Percentiles rank a stretch among this genome's conserved stretches.
These are phyloP conservation scores for Osmerus eperlanus DNA, from an alignment of 2,113 vertebrate species.

Conservation along the genomic window DNA sequence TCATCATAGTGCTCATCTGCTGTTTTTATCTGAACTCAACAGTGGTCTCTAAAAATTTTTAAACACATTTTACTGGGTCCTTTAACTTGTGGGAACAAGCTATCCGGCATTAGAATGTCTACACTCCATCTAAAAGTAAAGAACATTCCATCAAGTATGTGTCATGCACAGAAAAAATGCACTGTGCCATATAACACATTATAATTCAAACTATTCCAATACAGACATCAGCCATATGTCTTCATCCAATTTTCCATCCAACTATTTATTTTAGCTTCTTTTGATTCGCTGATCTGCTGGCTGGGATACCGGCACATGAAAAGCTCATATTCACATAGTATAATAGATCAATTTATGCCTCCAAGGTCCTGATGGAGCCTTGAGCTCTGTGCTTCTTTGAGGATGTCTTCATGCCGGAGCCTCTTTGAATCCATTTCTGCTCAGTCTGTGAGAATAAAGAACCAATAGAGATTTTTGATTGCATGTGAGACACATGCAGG, in stretches of 20 bases:
- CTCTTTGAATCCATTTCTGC: conserved; percentile 50
- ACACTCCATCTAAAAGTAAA: too few species aligned
- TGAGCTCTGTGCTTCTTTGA: conserved; percentile 23
- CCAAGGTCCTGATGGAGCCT: conserved; percentile 43
- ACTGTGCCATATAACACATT: too few species aligned
- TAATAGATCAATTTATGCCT: conserved; percentile 54
- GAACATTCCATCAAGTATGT: too few species aligned
- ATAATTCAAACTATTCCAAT: too few species aligned
- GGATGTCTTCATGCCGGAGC: conserved; percentile 44
- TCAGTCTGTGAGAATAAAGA: conserved; percentile 47
- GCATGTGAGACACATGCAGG: conserved; percentile 22
- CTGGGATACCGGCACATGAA: conserved; percentile 49
- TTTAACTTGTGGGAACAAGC: conserved; percentile 70
- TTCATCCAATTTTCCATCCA: background rate
- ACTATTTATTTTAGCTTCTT: conserved; percentile 9
- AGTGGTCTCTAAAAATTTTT: too few species aligned
- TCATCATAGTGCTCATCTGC: too few species aligned
- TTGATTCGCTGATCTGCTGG: conserved; percentile 49
- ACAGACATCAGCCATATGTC: too few species aligned
- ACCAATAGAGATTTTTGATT: conserved; percentile 12
- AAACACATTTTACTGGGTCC: conserved; percentile 51
- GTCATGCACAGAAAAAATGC: too few species aligned
- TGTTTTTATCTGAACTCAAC: too few species aligned
- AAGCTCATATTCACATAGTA: conserved; percentile 52
- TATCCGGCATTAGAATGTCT: too few species aligned